Base-by-base conservation (phyloP, 2,113 vertebrate species). In the Poeciliopsis occidentalis region DNA sequence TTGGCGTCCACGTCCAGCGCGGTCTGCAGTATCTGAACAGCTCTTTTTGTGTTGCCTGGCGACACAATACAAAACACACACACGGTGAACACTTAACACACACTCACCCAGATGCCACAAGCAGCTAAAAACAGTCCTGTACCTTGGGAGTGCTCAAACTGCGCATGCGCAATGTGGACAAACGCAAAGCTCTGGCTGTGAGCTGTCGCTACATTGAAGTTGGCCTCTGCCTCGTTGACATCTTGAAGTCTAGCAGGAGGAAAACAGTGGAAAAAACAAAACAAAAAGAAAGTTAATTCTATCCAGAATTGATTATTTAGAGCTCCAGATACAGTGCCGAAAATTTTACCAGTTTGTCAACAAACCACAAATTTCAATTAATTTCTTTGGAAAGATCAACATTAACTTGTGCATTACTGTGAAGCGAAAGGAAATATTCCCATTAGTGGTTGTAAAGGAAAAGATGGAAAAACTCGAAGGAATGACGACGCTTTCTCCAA, bases 121-220 rank as follows among this genome's bases (percentile, higher is more conserved):
- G 22, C 8, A 8, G 51, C 51, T 57, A 29, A 39, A 61, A 10
- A 13, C 7, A 29, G 8, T 26, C 39, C 26, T 85, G 69, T 75
- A 98, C 97, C 97, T 95, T 95, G 96, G 44, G 93, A 94, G 22
- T 96, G 92, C 78, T 98, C 96, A 94, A 98, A 99, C 27, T 97
- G 95, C 64, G 97, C 97, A 92, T 96, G 96, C 81, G 97, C 96
- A 79, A 97, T 78, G 22, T 99, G 97, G 61, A 98, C 98, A 90
- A 99, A 98, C 82, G 97, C 97, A 95, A 98, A 97, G 83, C 94
- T 95, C 86, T 96, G 97, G 93, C 97, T 95, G 85, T 96, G 96
- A 81, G 96, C 93, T 85, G 90, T 95, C 64, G 97, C 97, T 80
- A 98, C 92, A 12, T 96, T 96, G 90, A 98, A 99, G 79, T 96